phyloP scores from a whole-genome alignment of 2,113 vertebrate species.

The Naja naja region DNA sequence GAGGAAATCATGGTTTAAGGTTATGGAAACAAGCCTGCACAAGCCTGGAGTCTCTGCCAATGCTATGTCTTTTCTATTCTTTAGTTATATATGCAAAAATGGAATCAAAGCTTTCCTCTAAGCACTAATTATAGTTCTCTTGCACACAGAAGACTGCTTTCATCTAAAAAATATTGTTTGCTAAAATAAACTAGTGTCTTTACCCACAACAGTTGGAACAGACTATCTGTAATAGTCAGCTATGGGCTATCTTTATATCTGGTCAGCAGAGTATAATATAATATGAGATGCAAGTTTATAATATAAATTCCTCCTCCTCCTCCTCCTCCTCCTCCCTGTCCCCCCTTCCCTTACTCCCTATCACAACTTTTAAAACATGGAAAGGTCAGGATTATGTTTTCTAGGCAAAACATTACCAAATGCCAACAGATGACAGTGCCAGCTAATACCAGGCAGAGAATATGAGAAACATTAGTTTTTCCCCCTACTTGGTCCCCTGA shows the following conservation, averaged over 20 bases:
- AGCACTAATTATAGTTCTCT: neutral
- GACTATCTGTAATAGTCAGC: neutral
- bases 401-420: neutral
- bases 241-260: neutral
- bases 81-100: neutral
- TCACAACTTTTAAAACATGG: neutral
- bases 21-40: neutral
- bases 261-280: neutral
- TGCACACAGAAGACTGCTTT: neutral
- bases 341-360: neutral
- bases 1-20: neutral
- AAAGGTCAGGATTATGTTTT: neutral
- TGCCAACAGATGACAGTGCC: neutral
- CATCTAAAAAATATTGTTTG: neutral
- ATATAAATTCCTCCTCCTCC: neutral
- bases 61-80: neutral
- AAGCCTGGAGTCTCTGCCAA: neutral
- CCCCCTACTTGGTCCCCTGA: neutral
- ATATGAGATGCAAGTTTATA: neutral
- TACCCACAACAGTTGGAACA: neutral
- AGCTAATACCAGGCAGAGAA: neutral
- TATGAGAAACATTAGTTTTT: neutral
- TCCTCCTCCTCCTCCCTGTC: no score
- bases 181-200: neutral
- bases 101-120: neutral